phyloP scores from a whole-genome alignment of 2,888 invertebrate species.

The Polydrusus tereticollis region DNA sequence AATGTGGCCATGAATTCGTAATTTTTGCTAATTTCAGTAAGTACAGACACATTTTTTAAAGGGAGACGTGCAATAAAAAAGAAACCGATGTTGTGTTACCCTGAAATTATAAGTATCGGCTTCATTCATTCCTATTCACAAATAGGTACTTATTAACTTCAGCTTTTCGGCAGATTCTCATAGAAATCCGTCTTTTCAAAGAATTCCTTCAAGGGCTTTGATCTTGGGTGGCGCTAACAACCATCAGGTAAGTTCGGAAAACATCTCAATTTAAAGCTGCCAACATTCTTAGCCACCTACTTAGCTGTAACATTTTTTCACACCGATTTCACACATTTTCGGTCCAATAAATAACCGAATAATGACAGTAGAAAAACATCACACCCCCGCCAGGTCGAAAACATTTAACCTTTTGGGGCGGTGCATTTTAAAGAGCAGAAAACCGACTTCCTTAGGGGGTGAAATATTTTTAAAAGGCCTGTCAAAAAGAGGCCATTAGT shows the following conservation, averaged over 20 bases:
- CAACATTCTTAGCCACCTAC: constrained; percentile 35
- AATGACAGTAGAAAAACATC: constrained; percentile 19
- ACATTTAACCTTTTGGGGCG: constrained; percentile 38
- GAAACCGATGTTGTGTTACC: no score
- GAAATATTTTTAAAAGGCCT: constrained; percentile 42
- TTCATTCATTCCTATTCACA: no score
- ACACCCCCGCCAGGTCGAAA: constrained; percentile 28
- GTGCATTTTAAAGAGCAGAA: constrained; percentile 22
- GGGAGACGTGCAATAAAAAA: no score
- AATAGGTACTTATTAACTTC: no score
- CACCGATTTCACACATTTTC: constrained; percentile 44
- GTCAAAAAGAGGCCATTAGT: constrained; percentile 42
- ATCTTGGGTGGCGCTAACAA: constrained; percentile 38
- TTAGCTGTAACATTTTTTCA: constrained; percentile 38
- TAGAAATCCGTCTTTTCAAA: not conserved
- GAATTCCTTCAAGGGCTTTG: not conserved
- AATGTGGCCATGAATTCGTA: no score
- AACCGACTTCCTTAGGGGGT: constrained; percentile 43
- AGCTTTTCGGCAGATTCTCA: not conserved
- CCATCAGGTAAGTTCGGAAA: constrained; percentile 25
- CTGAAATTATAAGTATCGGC: no score
- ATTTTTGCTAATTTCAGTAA: no score
- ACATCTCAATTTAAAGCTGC: constrained; percentile 36
- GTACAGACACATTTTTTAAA: no score
- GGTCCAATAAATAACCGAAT: constrained; percentile 39